These are phyloP conservation scores for Osmerus mordax DNA, from an alignment of 2,113 vertebrate genomes.

Conservation along the genomic window DNA sequence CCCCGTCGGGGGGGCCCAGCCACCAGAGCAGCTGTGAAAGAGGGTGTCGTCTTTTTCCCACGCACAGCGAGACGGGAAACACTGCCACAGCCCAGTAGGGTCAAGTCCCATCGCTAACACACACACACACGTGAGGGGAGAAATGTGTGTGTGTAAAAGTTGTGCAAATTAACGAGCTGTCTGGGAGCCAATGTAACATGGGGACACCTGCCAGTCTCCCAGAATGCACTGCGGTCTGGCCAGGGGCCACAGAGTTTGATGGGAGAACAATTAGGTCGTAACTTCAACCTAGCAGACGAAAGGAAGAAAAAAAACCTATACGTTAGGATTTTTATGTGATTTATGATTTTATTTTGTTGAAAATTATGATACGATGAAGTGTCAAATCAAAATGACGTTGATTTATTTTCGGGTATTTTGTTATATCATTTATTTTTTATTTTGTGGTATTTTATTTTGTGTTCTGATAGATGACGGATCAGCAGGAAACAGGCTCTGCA, in stretches of 20 bases:
- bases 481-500: too few species aligned
- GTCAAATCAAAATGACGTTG: too few species aligned
- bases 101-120: constrained; percentile 84
- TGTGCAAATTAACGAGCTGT: constrained; percentile 77
- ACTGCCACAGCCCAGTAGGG: constrained; percentile 77
- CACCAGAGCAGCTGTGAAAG: constrained; percentile 87
- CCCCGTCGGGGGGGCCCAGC: constrained; percentile 78
- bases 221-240: constrained; percentile 56
- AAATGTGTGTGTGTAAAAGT: constrained; percentile 58
- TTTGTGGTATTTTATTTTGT: too few species aligned
- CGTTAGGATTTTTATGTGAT: neutral
- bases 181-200: constrained; percentile 60
- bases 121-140: constrained; percentile 43
- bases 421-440: too few species aligned
- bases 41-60: constrained; percentile 89
- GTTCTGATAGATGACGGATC: too few species aligned
- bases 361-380: too few species aligned
- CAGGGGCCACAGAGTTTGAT: constrained; percentile 44
- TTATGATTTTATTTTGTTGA: neutral
- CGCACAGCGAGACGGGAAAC: constrained; percentile 82
- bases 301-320: too few species aligned
- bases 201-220: constrained; percentile 69
- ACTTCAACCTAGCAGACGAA: constrained; percentile 60
- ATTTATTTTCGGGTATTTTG: too few species aligned
- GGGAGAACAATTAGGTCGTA: constrained; percentile 61